These are phyloP conservation scores for Caenorhabditis sp. DNA, from an alignment of 2,888 invertebrate genomes.

Conservation along the genomic window DNA sequence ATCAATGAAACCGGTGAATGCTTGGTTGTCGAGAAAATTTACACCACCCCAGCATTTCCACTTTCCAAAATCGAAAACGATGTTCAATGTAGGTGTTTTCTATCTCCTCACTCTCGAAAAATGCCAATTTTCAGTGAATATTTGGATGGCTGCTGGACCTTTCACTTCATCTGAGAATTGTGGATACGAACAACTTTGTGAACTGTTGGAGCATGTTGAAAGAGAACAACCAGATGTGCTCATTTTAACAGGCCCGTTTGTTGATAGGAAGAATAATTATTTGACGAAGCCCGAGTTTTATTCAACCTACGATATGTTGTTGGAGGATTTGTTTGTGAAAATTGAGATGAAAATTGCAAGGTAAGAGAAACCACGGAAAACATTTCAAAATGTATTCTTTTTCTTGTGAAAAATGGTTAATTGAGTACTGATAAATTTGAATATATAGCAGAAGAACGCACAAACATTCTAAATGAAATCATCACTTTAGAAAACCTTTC, in stretches of 20 bases:
- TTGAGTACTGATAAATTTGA: too few relatives aligned
- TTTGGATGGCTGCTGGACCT: slow-evolving; percentile 45
- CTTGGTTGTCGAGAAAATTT: slow-evolving; percentile 29
- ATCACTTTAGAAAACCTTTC: too few relatives aligned
- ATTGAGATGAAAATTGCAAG: slow-evolving; percentile 26
- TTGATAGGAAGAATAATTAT: slow-evolving; percentile 37
- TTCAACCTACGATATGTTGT: slow-evolving; percentile 11
- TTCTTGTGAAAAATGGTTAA: too few relatives aligned
- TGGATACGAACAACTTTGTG: slow-evolving; percentile 40
- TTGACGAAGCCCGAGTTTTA: slow-evolving; percentile 15
- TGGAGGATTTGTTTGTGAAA: slow-evolving; percentile 27
- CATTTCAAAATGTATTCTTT: too few relatives aligned
- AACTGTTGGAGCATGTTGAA: slow-evolving; percentile 33
- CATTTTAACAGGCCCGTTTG: slow-evolving; percentile 44
- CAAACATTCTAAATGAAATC: too few relatives aligned
- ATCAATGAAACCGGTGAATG: slow-evolving; percentile 23
- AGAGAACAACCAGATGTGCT: slow-evolving; percentile 29
- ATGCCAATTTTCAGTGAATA: slow-evolving; percentile 14
- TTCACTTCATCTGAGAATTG: slow-evolving; percentile 38
- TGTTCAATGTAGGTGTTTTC: slow-evolving; percentile 3
- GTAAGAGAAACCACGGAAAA: slow-evolving; percentile 4
- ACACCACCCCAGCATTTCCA: slow-evolving; percentile 3
- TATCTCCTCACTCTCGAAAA: neutral
- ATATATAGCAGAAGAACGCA: too few relatives aligned
- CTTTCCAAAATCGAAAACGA: neutral